Evolutionary conservation across 1,140 invertebrate genomes (phyloP).

Genomic region (Polypedilum vanderplanki): DNA sequence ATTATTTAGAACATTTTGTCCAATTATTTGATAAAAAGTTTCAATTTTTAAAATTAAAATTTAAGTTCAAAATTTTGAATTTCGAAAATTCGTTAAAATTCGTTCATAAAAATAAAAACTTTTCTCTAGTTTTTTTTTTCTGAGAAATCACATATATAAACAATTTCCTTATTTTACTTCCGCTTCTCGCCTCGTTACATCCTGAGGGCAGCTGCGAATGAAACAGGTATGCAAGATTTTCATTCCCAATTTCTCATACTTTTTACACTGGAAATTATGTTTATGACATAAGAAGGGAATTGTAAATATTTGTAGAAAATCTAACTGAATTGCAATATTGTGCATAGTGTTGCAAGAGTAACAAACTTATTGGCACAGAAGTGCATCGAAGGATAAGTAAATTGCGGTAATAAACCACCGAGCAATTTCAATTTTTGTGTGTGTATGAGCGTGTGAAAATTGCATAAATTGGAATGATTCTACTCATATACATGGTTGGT

Average conservation of each 20-base stretch:
- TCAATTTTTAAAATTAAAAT: no score
- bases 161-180: not conserved
- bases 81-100: no score
- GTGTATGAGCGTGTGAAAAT: not conserved
- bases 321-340: not conserved
- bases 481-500: not conserved
- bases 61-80: no score
- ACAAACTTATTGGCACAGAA: slow-evolving; percentile 2
- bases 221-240: not conserved
- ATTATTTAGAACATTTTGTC: no score
- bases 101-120: no score
- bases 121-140: no score
- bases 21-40: no score
- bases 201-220: not conserved
- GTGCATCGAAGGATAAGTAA: not conserved
- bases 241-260: no score
- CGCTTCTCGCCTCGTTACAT: not conserved
- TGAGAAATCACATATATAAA: not conserved
- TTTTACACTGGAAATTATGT: not conserved
- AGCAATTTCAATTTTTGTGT: not conserved
- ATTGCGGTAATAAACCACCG: not conserved
- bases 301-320: slow-evolving; percentile 19
- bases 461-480: not conserved
- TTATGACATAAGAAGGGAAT: not conserved
- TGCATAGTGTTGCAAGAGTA: not conserved